phyloP scores from a whole-genome alignment of 2,797 vertebrate genomes.

The Pipistrellus pygmaeus region DNA sequence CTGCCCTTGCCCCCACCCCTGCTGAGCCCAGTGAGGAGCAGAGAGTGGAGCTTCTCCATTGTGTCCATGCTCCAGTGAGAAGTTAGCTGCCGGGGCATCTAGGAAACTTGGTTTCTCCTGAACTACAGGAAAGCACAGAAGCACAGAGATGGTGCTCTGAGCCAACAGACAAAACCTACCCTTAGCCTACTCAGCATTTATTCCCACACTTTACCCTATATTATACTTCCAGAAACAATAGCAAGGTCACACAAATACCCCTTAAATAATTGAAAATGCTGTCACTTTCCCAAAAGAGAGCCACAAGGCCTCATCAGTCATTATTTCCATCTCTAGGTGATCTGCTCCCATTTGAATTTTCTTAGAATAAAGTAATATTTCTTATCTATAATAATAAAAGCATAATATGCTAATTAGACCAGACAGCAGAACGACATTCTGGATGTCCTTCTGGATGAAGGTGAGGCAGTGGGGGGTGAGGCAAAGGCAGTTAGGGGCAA shows the following conservation, averaged over 20 bases:
- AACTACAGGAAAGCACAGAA: not conserved
- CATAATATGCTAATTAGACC: too few relatives aligned
- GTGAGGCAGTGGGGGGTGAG: too few relatives aligned
- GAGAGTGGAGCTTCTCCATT: not conserved
- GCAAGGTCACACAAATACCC: not conserved
- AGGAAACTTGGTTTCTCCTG: not conserved
- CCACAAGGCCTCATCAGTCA: not conserved
- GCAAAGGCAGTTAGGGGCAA: too few relatives aligned
- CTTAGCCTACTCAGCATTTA: not conserved
- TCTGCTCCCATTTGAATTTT: conserved; percentile 17
- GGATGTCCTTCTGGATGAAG: too few relatives aligned
- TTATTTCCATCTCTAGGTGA: not conserved
- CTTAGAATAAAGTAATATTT: conserved; percentile 15
- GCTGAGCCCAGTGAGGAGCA: not conserved
- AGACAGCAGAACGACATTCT: too few relatives aligned
- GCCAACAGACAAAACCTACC: not conserved
- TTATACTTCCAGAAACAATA: not conserved
- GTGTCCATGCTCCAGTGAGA: not conserved
- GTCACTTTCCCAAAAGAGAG: not conserved
- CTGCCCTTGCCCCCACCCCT: too few relatives aligned
- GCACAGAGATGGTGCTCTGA: not conserved
- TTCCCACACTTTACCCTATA: not conserved
- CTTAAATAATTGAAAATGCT: not conserved
- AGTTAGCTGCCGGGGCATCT: not conserved
- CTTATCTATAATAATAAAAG: not conserved